Conservation (phyloP, 2,797 vertebrate species). For the Podargus strigoides region DNA sequence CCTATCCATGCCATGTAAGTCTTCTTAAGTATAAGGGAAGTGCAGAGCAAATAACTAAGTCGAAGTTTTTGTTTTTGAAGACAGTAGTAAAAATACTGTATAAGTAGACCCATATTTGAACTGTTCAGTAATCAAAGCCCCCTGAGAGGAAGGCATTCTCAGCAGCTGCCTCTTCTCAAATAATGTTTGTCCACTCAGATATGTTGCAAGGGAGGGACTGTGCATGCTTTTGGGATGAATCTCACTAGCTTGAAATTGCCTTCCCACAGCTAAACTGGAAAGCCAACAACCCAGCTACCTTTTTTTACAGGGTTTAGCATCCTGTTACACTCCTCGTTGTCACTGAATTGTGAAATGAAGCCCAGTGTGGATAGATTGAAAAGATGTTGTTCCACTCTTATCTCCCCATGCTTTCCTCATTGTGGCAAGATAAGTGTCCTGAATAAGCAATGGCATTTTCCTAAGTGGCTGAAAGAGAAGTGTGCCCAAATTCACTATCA, state of each 20-base stretch:
- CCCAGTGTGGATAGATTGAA: background rate
- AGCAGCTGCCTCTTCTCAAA: background rate
- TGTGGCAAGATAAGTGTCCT: background rate
- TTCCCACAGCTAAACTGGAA: background rate
- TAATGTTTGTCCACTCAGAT: background rate
- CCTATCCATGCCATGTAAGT: background rate
- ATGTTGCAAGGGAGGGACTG: rapidly evolving
- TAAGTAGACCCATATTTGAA: background rate
- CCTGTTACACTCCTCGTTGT: background rate
- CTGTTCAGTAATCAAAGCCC: background rate
- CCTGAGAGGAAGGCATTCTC: rapidly evolving
- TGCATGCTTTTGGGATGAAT: background rate
- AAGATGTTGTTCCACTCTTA: background rate
- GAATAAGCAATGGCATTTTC: background rate
- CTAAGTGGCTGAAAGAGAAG: background rate
- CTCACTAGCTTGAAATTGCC: background rate
- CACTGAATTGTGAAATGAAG: background rate
- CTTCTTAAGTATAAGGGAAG: background rate
- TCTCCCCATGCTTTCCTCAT: background rate
- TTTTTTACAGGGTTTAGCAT: background rate
- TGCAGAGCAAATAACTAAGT: background rate
- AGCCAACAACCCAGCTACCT: background rate
- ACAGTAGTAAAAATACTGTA: background rate
- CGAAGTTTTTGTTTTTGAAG: background rate
- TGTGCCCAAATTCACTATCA: background rate